Conservation (phyloP, 2,797 vertebrate genomes). For the Echiichthys vipera region DNA sequence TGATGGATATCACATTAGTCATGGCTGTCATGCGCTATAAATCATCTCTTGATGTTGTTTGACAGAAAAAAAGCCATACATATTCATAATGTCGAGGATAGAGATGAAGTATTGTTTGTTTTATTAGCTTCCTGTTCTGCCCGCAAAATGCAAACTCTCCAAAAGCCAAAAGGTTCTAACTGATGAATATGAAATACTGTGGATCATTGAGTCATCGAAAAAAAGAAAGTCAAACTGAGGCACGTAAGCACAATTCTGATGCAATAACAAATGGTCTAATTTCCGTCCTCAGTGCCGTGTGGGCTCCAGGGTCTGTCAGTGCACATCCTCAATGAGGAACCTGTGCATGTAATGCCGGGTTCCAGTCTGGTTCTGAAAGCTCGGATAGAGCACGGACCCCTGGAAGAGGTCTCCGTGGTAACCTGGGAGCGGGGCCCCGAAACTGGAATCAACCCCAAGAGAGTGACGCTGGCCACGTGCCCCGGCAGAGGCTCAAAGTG, state of each 20-base stretch:
- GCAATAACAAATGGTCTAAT: slow-evolving; percentile 11
- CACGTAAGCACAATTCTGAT: background rate
- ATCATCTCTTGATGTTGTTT: slow-evolving; percentile 69
- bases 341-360: slow-evolving; percentile 66
- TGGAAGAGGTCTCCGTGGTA: slow-evolving; percentile 63
- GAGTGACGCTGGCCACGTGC: slow-evolving; percentile 74
- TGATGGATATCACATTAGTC: slow-evolving; percentile 76
- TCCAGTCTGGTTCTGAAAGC: slow-evolving; percentile 74
- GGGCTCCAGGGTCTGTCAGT: slow-evolving; percentile 69
- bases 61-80: slow-evolving; percentile 62
- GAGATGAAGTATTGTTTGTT: slow-evolving; percentile 42
- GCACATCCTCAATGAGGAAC: slow-evolving; percentile 66
- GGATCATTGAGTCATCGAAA: background rate
- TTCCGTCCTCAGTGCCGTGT: slow-evolving; percentile 65
- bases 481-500: slow-evolving; percentile 46
- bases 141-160: slow-evolving; percentile 10
- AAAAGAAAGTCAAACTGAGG: background rate
- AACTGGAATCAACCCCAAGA: slow-evolving; percentile 31
- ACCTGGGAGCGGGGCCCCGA: slow-evolving; percentile 76
- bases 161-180: slow-evolving; percentile 27
- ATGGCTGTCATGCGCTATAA: slow-evolving; percentile 63
- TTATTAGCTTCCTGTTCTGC: slow-evolving; percentile 30
- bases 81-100: slow-evolving; percentile 58
- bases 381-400: slow-evolving; percentile 53
- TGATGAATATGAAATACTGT: slow-evolving; percentile 28